Evolutionary conservation across 2,113 vertebrate genomes (phyloP).

Genomic region (Tiliqua scincoides): DNA sequence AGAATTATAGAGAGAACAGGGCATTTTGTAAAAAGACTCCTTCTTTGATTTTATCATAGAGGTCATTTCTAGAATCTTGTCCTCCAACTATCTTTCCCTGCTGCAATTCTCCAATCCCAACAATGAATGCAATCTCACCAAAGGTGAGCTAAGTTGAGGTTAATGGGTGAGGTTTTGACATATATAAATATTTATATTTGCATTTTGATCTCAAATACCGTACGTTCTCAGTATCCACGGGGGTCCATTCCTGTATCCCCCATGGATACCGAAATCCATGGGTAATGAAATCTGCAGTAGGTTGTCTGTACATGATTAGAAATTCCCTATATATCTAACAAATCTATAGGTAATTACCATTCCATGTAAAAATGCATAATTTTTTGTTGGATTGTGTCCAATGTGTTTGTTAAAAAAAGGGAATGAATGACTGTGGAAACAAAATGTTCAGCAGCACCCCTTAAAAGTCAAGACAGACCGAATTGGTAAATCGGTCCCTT

Average conservation of each 20-base stretch:
- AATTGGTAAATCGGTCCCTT: slow-evolving; percentile 3
- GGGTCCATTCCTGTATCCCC: no score
- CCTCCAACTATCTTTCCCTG: no score
- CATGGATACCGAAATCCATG: no score
- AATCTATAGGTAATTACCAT: no score
- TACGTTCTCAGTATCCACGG: no score
- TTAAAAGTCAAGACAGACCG: not conserved
- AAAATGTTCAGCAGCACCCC: slow-evolving; percentile 11
- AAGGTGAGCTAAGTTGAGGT: not conserved
- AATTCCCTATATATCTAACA: no score
- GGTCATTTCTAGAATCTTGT: accelerated
- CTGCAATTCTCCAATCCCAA: not conserved
- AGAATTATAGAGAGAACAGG: no score
- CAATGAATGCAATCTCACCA: not conserved
- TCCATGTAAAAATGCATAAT: not conserved
- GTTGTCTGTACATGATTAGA: no score
- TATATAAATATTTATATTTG: no score
- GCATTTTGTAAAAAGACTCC: slow-evolving; percentile 18
- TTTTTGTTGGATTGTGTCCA: no score
- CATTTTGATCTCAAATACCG: no score
- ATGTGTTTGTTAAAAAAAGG: not conserved
- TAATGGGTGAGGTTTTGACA: not conserved
- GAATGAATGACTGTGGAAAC: not conserved
- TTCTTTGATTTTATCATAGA: accelerated
- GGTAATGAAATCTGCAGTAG: no score